These are phyloP conservation scores for Heteromurus nitidus DNA, from an alignment of 2,888 invertebrate species.

Conservation along the genomic window DNA sequence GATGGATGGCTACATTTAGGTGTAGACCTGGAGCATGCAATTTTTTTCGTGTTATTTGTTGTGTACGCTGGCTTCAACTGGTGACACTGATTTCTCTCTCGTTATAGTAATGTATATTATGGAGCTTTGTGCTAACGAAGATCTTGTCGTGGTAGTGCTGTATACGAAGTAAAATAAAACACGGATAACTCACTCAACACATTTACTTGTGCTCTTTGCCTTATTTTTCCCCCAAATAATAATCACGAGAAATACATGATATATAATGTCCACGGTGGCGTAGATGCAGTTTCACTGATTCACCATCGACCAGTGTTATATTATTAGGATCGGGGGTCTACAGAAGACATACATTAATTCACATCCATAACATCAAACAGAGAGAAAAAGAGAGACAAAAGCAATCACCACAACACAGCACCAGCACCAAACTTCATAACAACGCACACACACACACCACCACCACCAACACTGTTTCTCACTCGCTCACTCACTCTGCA, in stretches of 20 bases:
- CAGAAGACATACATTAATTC: constrained; percentile 31
- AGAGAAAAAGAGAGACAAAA: constrained; percentile 42
- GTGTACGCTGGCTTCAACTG: constrained; percentile 6
- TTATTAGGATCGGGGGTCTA: constrained; percentile 2
- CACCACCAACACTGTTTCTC: constrained; percentile 19
- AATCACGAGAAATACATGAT: not conserved
- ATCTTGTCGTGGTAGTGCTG: not conserved
- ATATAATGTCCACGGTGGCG: constrained; percentile 33
- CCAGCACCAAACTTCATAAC: constrained; percentile 43
- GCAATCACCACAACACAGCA: constrained; percentile 56
- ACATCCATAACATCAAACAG: constrained; percentile 30
- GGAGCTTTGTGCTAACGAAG: no score
- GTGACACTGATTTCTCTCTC: constrained; percentile 33
- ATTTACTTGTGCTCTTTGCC: constrained; percentile 22
- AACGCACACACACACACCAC: constrained; percentile 37
- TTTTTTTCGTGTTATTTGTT: not conserved
- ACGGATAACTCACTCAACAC: not conserved
- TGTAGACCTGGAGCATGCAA: not conserved
- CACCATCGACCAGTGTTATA: constrained; percentile 11
- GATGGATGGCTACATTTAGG: not conserved
- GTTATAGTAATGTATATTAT: no score
- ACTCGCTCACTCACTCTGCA: constrained; percentile 12
- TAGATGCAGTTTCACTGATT: constrained; percentile 29
- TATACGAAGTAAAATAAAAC: not conserved
- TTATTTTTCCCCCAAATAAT: constrained; percentile 29